Conservation (phyloP, 2,888 invertebrate species). For the Tipula confusa region DNA sequence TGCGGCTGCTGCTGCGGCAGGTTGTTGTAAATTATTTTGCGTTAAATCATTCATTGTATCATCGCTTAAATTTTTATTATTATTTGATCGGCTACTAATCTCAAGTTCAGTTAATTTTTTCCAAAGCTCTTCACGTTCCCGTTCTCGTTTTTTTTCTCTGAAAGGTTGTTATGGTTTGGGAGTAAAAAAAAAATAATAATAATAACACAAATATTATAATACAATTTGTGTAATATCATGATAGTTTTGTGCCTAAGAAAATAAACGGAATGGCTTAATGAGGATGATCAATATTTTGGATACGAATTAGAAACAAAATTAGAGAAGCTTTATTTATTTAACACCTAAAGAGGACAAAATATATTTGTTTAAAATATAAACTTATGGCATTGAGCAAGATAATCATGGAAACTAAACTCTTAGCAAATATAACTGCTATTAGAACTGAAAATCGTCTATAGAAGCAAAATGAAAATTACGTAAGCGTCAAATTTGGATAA, state of each 20-base stretch:
- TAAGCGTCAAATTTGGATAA: too few species aligned
- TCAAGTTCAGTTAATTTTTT: slow-evolving; percentile 89
- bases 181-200: slow-evolving; percentile 31
- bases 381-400: too few species aligned
- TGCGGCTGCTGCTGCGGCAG: neutral
- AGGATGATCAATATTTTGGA: neutral
- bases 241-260: neutral
- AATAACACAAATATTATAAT: slow-evolving; percentile 28
- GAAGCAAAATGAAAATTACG: too few species aligned
- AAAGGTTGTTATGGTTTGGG: slow-evolving; percentile 30
- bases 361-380: too few species aligned
- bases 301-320: neutral
- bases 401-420: too few species aligned
- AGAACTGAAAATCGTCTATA: too few species aligned
- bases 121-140: slow-evolving; percentile 97
- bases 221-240: neutral
- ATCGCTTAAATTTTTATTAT: slow-evolving; percentile 42
- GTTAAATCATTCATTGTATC: slow-evolving; percentile 37
- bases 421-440: too few species aligned
- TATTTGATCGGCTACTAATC: slow-evolving; percentile 54
- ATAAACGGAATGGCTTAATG: neutral
- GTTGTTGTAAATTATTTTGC: slow-evolving; percentile 38
- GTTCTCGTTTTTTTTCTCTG: slow-evolving; percentile 62
- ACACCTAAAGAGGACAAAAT: too few species aligned
- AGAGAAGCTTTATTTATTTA: too few species aligned